Evolutionary conservation across 2,888 invertebrate species (phyloP), one percentile per base, ranked within the genome.

Genomic region (Eristalis arbustorum): DNA sequence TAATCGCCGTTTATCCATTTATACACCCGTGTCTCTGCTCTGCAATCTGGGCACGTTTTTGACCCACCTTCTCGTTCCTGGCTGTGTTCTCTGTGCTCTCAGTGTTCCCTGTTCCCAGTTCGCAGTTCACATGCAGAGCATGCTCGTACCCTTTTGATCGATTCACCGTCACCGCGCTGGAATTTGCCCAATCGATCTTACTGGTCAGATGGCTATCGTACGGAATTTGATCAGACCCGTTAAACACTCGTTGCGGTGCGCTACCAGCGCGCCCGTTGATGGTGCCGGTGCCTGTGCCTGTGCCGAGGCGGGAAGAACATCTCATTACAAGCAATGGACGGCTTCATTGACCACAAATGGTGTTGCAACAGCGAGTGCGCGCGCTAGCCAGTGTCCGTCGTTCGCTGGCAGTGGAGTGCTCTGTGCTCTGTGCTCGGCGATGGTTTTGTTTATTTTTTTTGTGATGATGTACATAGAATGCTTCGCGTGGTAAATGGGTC

Each of bases 401-500:
- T 49, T 49, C 49, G 49, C 49, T 49, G 49, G 49, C 10, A 49
- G 49, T 49, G 49, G 18, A 49, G 18, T 49, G 25, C 25, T 25
- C 25, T 25, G 25, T 57, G 23, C 2, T 18, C 23, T 11, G 13
- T 59, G 59, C 11, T 25, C 1, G 59, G 8, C 14, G 59, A 2
- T 49, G 49, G 14, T 18, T 18, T 13, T 56, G 69, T 25, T 18
- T 78, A 28, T 13, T 56, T 63, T 25, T 18, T 78, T 28, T 31
- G 23, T 56, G 13, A 49, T 10, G 74, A 31, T 22, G 22, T 22
- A 28, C 34, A 5, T 23, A 68, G 79, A 84, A 74, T 81, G 80
- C 68, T 85, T 85, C 73, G 69, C 69, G 69, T 83, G 78, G 63
- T 75, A 87, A 78, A 87, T 83, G 61, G 87, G 87, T 75, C 78